A percentile compares a stretch with the other conserved stretches of the same genome.
phyloP scores from a whole-genome alignment of 2,113 vertebrate species.

The Mastomys coucha region DNA sequence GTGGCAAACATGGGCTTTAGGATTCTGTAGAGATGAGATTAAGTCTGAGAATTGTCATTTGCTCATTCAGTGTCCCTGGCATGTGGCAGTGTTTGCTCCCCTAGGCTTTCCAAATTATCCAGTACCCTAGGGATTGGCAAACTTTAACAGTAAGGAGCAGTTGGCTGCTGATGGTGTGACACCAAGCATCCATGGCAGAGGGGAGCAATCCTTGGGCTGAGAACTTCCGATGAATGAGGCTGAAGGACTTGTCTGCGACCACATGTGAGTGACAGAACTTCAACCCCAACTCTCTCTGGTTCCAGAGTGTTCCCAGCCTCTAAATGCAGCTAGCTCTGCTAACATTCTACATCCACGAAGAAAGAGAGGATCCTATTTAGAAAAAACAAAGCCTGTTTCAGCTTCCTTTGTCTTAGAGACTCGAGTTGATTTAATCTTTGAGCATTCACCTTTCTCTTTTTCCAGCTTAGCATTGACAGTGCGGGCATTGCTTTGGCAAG shows the following conservation, averaged over 20 bases:
- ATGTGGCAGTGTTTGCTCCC: background rate
- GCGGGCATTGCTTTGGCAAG: slow-evolving; percentile 73
- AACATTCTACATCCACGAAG: background rate
- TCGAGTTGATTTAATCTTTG: slow-evolving; percentile 59
- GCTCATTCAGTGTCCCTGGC: background rate
- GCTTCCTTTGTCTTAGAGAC: slow-evolving; percentile 40
- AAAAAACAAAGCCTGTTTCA: background rate
- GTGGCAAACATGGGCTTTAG: background rate
- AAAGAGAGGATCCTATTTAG: background rate
- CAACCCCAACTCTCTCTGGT: background rate
- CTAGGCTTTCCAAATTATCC: background rate
- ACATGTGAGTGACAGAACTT: background rate
- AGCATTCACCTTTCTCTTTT: slow-evolving; percentile 34
- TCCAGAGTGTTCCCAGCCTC: background rate
- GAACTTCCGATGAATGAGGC: background rate
- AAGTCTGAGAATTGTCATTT: background rate
- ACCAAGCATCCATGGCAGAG: background rate
- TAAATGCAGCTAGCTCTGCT: background rate
- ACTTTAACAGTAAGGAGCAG: background rate
- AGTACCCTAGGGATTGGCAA: background rate
- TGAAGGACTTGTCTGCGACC: background rate
- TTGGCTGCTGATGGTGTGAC: background rate
- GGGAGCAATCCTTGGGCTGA: background rate
- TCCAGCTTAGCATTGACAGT: slow-evolving; percentile 36
- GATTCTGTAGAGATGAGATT: background rate